phyloP scores from a whole-genome alignment of 2,888 invertebrate species.

The Ormyrus labotus region DNA sequence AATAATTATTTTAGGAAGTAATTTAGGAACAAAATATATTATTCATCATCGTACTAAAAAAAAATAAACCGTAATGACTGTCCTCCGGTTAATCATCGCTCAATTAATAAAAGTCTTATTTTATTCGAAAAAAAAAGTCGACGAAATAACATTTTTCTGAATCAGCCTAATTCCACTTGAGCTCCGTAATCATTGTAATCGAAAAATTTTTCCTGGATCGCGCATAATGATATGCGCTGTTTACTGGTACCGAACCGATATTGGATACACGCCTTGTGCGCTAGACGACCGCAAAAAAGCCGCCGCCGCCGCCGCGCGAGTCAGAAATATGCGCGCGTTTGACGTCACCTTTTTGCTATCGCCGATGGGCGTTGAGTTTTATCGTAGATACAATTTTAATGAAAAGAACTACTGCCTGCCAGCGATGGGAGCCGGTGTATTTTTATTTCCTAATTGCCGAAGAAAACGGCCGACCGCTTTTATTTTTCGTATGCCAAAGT shows the following conservation, averaged over 20 bases:
- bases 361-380: conserved; percentile 31
- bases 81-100: too few relatives aligned
- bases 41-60: too few relatives aligned
- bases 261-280: not conserved
- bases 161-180: too few relatives aligned
- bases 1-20: too few relatives aligned
- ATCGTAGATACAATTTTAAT: conserved; percentile 25
- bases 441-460: too few relatives aligned
- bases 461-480: too few relatives aligned
- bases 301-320: not conserved
- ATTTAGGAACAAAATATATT: too few relatives aligned
- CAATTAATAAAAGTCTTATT: too few relatives aligned
- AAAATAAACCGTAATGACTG: too few relatives aligned
- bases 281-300: not conserved
- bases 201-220: not conserved
- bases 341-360: not conserved
- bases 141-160: too few relatives aligned
- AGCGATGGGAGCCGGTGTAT: not conserved
- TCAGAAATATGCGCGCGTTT: conserved; percentile 1
- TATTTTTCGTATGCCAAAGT: too few relatives aligned
- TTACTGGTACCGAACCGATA: conserved; percentile 1
- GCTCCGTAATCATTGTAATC: not conserved
- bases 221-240: conserved; percentile 11
- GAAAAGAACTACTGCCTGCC: not conserved
- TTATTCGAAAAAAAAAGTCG: too few relatives aligned